Percentiles rank a stretch among this genome's conserved stretches.
Conservation (phyloP, 1,140 invertebrate genomes). For the Drosophila repletoides region DNA sequence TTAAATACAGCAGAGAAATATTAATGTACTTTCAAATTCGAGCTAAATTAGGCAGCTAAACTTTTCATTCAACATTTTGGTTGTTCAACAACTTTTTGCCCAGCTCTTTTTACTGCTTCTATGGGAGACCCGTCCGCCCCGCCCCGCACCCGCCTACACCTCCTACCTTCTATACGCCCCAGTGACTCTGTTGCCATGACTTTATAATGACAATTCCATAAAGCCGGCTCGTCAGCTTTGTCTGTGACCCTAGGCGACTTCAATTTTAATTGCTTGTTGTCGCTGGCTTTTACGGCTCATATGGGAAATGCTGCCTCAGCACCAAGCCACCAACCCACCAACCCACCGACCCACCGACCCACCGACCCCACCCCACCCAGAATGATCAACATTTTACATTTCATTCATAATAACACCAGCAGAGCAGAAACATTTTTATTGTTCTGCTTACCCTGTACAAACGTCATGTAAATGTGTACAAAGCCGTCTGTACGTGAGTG, state of each 20-base stretch:
- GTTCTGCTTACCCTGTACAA: slow-evolving; percentile 14
- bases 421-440: slow-evolving; percentile 19
- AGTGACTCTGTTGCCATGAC: slow-evolving; percentile 52
- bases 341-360: background rate
- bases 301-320: slow-evolving; percentile 55
- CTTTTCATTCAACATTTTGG: background rate
- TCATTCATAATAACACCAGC: slow-evolving; percentile 40
- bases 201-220: slow-evolving; percentile 56
- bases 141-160: too few species aligned
- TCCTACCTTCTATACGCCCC: slow-evolving; percentile 43
- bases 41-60: background rate
- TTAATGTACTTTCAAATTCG: background rate
- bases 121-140: background rate
- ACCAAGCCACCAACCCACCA: background rate
- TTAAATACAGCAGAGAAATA: too few species aligned
- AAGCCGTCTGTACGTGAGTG: background rate
- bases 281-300: slow-evolving; percentile 52
- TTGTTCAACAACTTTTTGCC: slow-evolving; percentile 12
- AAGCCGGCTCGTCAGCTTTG: slow-evolving; percentile 21
- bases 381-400: slow-evolving; percentile 36
- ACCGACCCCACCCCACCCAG: background rate
- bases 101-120: slow-evolving; percentile 9
- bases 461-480: slow-evolving; percentile 18
- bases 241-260: slow-evolving; percentile 30
- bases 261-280: slow-evolving; percentile 51